Percentiles rank a stretch among this genome's conserved stretches.
Evolutionary conservation across 2,797 vertebrate genomes (phyloP).

Genomic region (Chaenodraco wilsoni): DNA sequence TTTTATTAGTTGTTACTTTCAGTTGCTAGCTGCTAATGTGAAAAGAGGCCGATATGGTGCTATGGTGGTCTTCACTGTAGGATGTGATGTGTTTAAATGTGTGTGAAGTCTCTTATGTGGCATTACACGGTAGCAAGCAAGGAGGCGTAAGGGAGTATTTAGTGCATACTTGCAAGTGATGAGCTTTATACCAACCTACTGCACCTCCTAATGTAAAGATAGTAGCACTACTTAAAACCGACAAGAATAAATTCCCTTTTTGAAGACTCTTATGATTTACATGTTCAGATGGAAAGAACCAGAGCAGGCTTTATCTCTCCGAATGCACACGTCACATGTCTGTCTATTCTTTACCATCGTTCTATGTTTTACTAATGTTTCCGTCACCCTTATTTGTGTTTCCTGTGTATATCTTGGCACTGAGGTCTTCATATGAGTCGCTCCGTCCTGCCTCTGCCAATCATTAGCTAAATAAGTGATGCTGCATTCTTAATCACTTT

Average conservation of each 20-base stretch:
- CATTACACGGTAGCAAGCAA: slow-evolving; percentile 12
- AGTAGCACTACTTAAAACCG: neutral
- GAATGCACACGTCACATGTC: neutral
- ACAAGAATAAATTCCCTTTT: neutral
- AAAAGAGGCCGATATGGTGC: neutral
- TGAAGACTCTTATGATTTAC: neutral
- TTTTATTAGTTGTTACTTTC: neutral
- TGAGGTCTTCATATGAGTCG: slow-evolving; percentile 40
- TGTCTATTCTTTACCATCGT: neutral
- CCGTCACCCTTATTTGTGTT: slow-evolving; percentile 3
- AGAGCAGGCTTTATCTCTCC: neutral
- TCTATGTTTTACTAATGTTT: neutral
- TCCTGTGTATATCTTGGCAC: slow-evolving; percentile 26
- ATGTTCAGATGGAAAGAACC: neutral
- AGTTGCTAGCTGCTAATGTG: neutral
- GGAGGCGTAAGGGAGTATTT: slow-evolving; percentile 41
- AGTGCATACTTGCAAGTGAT: slow-evolving; percentile 18
- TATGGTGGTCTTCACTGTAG: neutral
- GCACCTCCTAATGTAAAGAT: slow-evolving; percentile 6
- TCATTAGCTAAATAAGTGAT: slow-evolving; percentile 57
- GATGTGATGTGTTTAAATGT: slow-evolving; percentile 18
- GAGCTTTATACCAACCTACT: slow-evolving; percentile 4
- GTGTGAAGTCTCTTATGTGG: slow-evolving; percentile 25
- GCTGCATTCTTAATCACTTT: slow-evolving; percentile 59
- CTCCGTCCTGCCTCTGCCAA: slow-evolving; percentile 30